Evolutionary conservation across 2,113 vertebrate species (phyloP).

Genomic region (Verasper variegatus): DNA sequence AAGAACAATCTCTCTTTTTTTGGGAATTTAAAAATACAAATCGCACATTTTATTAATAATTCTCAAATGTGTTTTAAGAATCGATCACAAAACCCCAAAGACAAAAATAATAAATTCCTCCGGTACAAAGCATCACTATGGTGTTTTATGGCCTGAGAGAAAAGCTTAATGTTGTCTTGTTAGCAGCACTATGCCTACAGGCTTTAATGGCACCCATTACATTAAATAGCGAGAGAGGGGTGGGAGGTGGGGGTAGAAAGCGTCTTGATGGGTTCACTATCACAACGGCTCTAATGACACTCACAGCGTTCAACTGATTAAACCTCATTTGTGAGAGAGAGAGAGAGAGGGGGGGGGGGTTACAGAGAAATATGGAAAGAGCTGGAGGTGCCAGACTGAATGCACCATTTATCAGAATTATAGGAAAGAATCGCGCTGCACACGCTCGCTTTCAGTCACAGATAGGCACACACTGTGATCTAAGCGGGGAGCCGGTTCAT

Average conservation of each 20-base stretch:
- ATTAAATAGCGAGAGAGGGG: background rate
- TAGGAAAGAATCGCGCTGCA: constrained; percentile 17
- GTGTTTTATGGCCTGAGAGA: constrained; percentile 11
- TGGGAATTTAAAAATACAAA: no score
- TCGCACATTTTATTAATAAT: no score
- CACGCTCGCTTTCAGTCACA: background rate
- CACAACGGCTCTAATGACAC: constrained; percentile 10
- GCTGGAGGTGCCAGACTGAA: constrained; percentile 20
- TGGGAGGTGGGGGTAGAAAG: background rate
- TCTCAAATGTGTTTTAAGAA: no score
- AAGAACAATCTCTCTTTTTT: no score
- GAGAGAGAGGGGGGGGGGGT: no score
- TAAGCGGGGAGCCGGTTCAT: constrained; percentile 1
- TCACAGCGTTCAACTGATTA: constrained; percentile 26
- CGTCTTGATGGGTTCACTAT: constrained; percentile 8
- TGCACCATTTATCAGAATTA: constrained; percentile 51
- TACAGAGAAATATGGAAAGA: background rate
- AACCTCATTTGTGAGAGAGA: constrained; percentile 12
- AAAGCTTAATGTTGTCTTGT: constrained; percentile 7
- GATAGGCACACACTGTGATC: background rate
- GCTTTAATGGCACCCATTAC: constrained; percentile 36
- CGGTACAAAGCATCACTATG: background rate
- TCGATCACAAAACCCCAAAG: no score
- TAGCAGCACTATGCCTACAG: background rate
- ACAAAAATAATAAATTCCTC: no score